Conservation (phyloP, 2,888 invertebrate genomes). For the Erynnis tages region DNA sequence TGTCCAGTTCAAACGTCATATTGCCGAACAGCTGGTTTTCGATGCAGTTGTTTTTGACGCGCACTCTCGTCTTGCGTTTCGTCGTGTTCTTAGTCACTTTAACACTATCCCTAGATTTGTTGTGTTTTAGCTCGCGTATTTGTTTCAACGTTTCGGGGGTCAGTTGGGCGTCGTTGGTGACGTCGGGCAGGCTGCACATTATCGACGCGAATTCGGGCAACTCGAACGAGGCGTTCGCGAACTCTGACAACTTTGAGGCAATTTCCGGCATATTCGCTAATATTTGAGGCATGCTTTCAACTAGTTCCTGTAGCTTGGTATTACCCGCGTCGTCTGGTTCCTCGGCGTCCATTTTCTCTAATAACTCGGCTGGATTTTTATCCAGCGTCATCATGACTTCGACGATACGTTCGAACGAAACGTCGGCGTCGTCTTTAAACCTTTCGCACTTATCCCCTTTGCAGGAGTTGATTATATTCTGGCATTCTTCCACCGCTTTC, state of each 20-base stretch:
- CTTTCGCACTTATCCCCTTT: constrained; percentile 54
- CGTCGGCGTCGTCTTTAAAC: constrained; percentile 43
- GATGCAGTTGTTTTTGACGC: constrained; percentile 51
- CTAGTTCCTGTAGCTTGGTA: constrained; percentile 60
- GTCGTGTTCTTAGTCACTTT: constrained; percentile 73
- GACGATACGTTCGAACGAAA: constrained; percentile 66
- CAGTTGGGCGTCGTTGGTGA: constrained; percentile 62
- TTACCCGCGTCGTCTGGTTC: constrained; percentile 56
- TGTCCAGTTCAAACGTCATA: constrained; percentile 64
- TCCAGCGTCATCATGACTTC: constrained; percentile 71
- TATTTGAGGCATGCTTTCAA: constrained; percentile 72
- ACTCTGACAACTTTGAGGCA: constrained; percentile 61
- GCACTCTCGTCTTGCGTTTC: constrained; percentile 65
- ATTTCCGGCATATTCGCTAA: constrained; percentile 73
- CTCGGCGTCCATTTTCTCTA: constrained; percentile 59
- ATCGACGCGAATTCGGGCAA: constrained; percentile 70
- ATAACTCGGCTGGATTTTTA: constrained; percentile 61
- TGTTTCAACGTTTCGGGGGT: constrained; percentile 75
- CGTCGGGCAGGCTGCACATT: constrained; percentile 64
- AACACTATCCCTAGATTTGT: constrained; percentile 61
- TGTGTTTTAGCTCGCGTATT: constrained; percentile 68
- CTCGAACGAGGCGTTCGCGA: constrained; percentile 63
- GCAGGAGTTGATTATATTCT: constrained; percentile 71
- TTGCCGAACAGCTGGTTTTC: constrained; percentile 56
- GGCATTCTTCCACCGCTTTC: constrained; percentile 74